These are phyloP conservation scores for Achroia grisella DNA, from an alignment of 1,140 invertebrate genomes.

Conservation along the genomic window DNA sequence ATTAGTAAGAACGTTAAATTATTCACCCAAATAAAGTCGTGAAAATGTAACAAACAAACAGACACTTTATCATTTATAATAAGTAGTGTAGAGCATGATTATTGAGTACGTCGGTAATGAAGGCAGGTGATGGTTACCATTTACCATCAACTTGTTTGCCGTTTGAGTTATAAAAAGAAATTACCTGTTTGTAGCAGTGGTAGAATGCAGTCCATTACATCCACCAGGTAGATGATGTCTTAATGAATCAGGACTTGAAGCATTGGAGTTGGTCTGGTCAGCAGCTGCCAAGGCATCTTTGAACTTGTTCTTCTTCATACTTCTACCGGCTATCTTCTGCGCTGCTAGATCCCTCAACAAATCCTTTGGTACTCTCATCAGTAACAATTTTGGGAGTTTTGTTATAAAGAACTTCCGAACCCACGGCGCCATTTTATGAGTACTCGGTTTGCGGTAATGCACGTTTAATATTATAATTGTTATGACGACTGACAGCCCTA, in stretches of 20 bases:
- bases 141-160: too few relatives aligned
- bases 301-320: conserved; percentile 78
- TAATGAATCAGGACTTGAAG: conserved; percentile 84
- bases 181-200: conserved; percentile 80
- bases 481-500: conserved; percentile 96
- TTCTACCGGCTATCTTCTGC: conserved; percentile 80
- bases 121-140: too few relatives aligned
- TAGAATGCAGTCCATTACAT: conserved; percentile 85
- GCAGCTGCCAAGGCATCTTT: conserved; percentile 78
- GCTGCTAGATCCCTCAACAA: conserved; percentile 84
- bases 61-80: too few relatives aligned
- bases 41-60: too few relatives aligned
- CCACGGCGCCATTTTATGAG: conserved; percentile 97
- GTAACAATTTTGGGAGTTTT: conserved; percentile 85
- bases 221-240: conserved; percentile 78
- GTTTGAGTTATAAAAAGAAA: too few relatives aligned
- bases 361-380: conserved; percentile 91
- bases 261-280: conserved; percentile 79
- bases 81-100: too few relatives aligned
- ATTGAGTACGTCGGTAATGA: too few relatives aligned
- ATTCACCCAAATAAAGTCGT: too few relatives aligned
- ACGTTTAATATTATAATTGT: conserved; percentile 99
- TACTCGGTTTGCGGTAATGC: conserved; percentile 99
- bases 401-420: conserved; percentile 91
- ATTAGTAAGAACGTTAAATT: too few relatives aligned